A percentile compares a stretch with the other conserved stretches of the same genome.
Evolutionary conservation across 2,888 invertebrate species (phyloP).

Genomic region (Rhodophaea formosa): DNA sequence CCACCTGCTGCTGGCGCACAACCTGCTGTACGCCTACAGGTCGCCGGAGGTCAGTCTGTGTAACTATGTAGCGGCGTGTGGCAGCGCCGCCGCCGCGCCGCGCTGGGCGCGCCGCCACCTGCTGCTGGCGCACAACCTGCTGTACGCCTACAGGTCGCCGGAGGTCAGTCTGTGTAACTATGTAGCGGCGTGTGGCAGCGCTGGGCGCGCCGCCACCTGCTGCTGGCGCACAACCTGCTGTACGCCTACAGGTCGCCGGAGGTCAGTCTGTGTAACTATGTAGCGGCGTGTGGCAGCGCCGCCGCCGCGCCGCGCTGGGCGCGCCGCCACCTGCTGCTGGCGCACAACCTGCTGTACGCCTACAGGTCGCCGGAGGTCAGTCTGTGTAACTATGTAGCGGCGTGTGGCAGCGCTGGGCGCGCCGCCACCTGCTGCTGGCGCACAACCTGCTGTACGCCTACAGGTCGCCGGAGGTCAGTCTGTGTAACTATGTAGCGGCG

Average conservation of each 20-base stretch:
- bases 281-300: constrained; percentile 48
- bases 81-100: constrained; percentile 46
- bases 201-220: constrained; percentile 58
- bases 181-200: constrained; percentile 3
- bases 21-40: constrained; percentile 61
- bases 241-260: constrained; percentile 53
- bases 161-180: constrained; percentile 21
- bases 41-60: constrained; percentile 24
- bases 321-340: constrained; percentile 57
- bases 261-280: too few species aligned
- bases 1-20: constrained; percentile 59
- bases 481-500: constrained; percentile 31
- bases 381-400: not conserved
- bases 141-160: constrained; percentile 57
- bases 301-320: constrained; percentile 65
- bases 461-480: constrained; percentile 32
- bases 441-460: constrained; percentile 64
- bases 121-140: constrained; percentile 60
- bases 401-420: constrained; percentile 43
- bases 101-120: constrained; percentile 60
- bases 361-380: constrained; percentile 41
- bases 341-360: constrained; percentile 62
- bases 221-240: constrained; percentile 60
- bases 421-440: constrained; percentile 57
- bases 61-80: constrained; percentile 39